Evolutionary conservation across 2,888 invertebrate species (phyloP).

Genomic region (Erpobdella octoculata): DNA sequence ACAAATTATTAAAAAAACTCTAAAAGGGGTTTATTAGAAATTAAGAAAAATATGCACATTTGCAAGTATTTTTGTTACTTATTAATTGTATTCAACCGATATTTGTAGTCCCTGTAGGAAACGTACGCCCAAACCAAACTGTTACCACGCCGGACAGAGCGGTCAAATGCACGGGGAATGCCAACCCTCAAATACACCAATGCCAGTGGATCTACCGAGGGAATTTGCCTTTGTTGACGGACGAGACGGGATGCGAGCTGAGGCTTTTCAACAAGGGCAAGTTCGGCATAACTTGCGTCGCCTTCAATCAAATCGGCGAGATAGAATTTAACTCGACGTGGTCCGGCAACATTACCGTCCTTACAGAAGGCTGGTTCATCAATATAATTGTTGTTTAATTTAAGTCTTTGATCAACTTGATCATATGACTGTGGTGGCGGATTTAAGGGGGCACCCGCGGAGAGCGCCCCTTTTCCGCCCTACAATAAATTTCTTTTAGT

Average conservation of each 20-base stretch:
- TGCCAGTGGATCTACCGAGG: neutral
- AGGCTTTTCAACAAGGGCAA: neutral
- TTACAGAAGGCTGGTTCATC: neutral
- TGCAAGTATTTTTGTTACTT: too few species aligned
- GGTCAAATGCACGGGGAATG: neutral
- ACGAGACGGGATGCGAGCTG: neutral
- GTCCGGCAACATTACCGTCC: neutral
- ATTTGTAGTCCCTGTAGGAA: neutral
- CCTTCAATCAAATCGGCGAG: neutral
- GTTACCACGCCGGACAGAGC: neutral
- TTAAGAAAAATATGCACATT: too few species aligned
- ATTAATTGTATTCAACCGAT: too few species aligned
- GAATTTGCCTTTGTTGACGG: neutral
- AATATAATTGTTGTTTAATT: too few species aligned
- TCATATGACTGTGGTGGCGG: too few species aligned
- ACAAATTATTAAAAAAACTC: too few species aligned
- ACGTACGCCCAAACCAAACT: neutral
- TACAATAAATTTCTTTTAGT: too few species aligned
- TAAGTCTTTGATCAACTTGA: too few species aligned
- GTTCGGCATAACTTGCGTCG: neutral
- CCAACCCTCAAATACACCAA: neutral
- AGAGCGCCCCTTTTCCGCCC: too few species aligned
- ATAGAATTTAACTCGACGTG: neutral
- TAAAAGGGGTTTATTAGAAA: too few species aligned
- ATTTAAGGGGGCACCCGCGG: too few species aligned